A percentile compares a stretch with the other conserved stretches of the same genome.
These are phyloP conservation scores for Dicrostonyx torquatus DNA, from an alignment of 2,797 vertebrate species.

Conservation along the genomic window DNA sequence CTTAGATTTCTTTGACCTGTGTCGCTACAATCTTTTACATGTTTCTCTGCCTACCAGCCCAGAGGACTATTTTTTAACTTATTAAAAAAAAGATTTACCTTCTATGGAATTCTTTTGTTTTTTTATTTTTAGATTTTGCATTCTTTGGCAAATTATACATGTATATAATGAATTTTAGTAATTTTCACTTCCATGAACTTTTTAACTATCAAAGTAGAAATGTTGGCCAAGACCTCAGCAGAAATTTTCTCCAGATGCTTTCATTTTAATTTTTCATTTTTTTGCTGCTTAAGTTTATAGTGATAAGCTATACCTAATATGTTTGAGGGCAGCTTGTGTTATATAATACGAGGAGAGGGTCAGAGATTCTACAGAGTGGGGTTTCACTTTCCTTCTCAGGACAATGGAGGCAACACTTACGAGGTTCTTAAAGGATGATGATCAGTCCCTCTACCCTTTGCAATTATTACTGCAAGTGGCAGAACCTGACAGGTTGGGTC, in stretches of 20 bases:
- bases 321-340: not conserved
- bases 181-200: not conserved
- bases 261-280: not conserved
- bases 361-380: not conserved
- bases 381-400: not conserved
- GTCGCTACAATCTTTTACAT: not conserved
- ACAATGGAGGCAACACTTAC: not conserved
- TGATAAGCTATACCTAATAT: not conserved
- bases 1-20: not conserved
- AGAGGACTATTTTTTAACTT: not conserved
- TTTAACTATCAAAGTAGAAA: not conserved
- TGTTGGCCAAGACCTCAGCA: not conserved
- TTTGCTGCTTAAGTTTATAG: not conserved
- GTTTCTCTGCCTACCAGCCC: not conserved
- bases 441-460: not conserved
- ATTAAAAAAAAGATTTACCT: not conserved
- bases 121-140: not conserved
- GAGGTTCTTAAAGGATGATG: not conserved
- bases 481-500: not conserved
- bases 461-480: not conserved
- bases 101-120: not conserved
- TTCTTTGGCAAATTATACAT: not conserved
- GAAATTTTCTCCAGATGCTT: not conserved
- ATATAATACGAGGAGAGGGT: not conserved
- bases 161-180: not conserved